Evolutionary conservation across 2,113 vertebrate genomes (phyloP), one percentile per base, ranked within the genome.

Genomic region (Rhinichthys klamathensis): DNA sequence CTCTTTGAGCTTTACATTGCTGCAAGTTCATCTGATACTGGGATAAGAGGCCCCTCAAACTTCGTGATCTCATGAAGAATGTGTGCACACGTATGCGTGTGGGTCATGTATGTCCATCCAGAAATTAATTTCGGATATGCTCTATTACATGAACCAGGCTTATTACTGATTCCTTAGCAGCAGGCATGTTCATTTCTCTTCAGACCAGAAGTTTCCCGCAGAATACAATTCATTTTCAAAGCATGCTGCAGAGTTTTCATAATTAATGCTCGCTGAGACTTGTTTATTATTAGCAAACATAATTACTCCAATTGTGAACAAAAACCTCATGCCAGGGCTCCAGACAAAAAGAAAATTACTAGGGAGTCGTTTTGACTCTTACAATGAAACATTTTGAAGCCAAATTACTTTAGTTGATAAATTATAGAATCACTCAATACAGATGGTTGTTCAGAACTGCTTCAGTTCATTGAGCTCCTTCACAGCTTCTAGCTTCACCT

Each of bases 11-110:
- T 23, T n/a, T 56, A 23, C 60, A 54, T 54, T 12, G 32, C 5
- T 51, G 16, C 60, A 77, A 38, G 49, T 83, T 58, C 23, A 83
- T 56, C 21, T 41, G 67, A 83, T 83, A 18, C 30, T 38, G 81
- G 30, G 67, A 72, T 72, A 38, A 70, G 27, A 70, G 46, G 4
- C 1, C 11, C 27, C 8, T 61, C 35, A 18, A 32, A 38, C 12
- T 69, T 38, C 9, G 4, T 51, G 23, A 70, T 70, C 60, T 82
- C 65, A 56, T 41, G 80, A 44, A 16, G 72, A 56, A 65, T 58
- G n/a, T 25, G 63, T 56, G 65, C 35, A 78, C 4, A 32, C 12
- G 25, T n/a, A 21, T 51, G 2, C 18, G 0, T 9, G 54, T 56
- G 54, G 54, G 54, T 7, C 54, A 27, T 56, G 25, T 82, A 15